Evolutionary conservation across 2,113 vertebrate genomes (phyloP).

Genomic region (Machaerirhynchus nigripectus): DNA sequence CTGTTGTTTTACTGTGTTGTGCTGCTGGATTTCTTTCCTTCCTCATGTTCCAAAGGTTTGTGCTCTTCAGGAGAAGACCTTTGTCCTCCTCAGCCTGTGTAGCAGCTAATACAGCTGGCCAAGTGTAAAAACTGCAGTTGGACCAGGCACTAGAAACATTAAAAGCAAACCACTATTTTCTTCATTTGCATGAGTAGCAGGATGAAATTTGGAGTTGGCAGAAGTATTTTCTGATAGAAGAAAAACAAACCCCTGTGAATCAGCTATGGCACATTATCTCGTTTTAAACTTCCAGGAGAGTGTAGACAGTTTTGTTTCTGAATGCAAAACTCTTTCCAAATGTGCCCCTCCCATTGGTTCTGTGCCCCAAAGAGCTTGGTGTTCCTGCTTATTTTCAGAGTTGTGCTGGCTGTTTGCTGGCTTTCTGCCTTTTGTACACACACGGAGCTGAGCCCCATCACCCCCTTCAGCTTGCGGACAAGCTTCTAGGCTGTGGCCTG

Average conservation of each 20-base stretch:
- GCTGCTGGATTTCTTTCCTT: not conserved
- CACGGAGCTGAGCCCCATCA: not conserved
- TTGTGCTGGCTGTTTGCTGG: not conserved
- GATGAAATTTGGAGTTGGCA: not conserved
- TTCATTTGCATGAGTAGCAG: not conserved
- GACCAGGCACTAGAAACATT: not conserved
- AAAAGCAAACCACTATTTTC: not conserved
- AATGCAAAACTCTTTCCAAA: not conserved
- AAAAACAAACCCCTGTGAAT: not conserved
- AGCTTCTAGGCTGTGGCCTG: not conserved
- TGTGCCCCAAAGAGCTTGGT: not conserved
- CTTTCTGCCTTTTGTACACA: not conserved
- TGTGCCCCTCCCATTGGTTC: not conserved
- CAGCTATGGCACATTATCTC: not conserved
- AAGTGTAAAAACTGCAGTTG: not conserved
- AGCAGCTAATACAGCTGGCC: not conserved
- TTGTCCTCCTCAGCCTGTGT: not conserved
- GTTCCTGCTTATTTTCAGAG: slow-evolving; percentile 6
- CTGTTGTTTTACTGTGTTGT: too few species aligned
- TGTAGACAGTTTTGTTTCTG: not conserved
- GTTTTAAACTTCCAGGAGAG: not conserved
- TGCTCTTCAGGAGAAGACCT: not conserved
- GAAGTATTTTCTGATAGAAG: not conserved
- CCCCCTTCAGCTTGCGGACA: not conserved
- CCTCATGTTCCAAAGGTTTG: not conserved